phyloP scores from a whole-genome alignment of 2,113 vertebrate genomes.

The Oceanites oceanicus region DNA sequence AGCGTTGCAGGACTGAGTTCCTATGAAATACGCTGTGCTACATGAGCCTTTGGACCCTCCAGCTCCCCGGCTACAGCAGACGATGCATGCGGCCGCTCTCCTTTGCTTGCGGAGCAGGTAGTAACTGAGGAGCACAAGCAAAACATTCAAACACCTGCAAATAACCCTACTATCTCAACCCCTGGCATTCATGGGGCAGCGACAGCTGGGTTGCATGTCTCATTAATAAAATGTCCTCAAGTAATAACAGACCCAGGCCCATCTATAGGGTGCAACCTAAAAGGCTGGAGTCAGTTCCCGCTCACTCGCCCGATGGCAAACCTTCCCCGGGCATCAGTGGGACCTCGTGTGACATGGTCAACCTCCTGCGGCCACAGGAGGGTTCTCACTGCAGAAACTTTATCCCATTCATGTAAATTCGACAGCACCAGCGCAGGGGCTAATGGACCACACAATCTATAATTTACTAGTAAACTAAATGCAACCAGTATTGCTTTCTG shows the following conservation, averaged over 20 bases:
- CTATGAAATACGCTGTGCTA: fast-evolving
- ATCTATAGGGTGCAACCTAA: too few relatives aligned
- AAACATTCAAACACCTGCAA: neutral
- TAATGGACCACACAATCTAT: neutral
- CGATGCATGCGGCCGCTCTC: fast-evolving
- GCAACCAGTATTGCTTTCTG: neutral
- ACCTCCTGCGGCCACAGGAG: neutral
- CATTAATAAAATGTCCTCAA: neutral
- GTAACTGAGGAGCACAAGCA: neutral
- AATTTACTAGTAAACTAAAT: neutral
- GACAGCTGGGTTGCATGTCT: fast-evolving
- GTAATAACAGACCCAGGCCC: neutral
- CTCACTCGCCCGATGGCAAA: neutral
- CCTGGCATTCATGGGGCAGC: neutral
- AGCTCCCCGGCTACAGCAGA: neutral
- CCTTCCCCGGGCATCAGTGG: neutral
- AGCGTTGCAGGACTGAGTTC: neutral
- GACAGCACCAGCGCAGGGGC: neutral
- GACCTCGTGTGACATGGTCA: fast-evolving
- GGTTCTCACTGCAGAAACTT: neutral
- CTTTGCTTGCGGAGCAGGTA: neutral
- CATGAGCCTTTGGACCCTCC: neutral
- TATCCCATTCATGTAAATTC: neutral
- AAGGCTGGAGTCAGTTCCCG: neutral
- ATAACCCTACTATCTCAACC: neutral